These are phyloP conservation scores for Metellina segmentata DNA, from an alignment of 2,888 invertebrate species.

Conservation along the genomic window DNA sequence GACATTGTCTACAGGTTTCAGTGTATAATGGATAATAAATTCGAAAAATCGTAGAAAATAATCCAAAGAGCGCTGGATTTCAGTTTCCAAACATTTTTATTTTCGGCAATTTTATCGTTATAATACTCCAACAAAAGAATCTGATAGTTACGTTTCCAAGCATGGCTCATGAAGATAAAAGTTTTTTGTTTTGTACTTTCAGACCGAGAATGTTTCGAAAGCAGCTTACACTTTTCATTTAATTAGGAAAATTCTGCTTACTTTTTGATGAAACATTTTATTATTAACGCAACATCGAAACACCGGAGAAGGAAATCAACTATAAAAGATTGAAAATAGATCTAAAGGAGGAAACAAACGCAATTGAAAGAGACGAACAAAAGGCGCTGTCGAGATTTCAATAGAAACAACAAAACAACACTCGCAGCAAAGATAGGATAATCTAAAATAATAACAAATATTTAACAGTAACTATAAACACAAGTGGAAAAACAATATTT, in stretches of 20 bases:
- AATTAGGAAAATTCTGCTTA: neutral
- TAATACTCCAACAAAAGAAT: neutral
- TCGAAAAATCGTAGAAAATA: neutral
- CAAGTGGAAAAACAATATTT: neutral
- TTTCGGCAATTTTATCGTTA: neutral
- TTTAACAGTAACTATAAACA: neutral
- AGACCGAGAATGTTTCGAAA: neutral
- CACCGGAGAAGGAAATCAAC: neutral
- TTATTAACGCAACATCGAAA: neutral
- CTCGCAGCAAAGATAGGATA: no score
- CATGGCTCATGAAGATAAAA: neutral
- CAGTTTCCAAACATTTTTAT: neutral
- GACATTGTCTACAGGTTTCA: no score
- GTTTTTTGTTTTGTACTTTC: neutral
- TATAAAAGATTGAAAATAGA: neutral
- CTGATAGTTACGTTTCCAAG: neutral
- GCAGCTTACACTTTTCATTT: neutral
- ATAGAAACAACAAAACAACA: no score
- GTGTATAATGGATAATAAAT: no score
- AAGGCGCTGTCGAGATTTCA: neutral
- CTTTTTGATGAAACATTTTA: neutral
- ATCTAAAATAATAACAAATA: neutral
- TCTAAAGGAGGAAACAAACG: neutral
- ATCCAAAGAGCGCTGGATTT: neutral
- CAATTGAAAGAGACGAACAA: neutral